Evolutionary conservation across 2,888 invertebrate genomes (phyloP).

Genomic region (Pyrrhopygopsis socrates): DNA sequence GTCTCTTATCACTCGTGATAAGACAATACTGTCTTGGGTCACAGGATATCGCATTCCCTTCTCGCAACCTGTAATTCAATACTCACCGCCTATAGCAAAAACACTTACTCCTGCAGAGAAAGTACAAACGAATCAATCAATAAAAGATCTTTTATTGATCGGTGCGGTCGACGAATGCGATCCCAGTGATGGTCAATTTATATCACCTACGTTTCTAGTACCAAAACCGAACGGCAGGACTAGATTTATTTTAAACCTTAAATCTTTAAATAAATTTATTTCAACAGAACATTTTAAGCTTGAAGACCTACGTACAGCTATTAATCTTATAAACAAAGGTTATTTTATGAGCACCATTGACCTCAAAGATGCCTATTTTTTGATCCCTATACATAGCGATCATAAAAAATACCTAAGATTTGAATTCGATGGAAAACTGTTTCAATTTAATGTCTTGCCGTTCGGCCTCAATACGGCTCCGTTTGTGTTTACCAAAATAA

Average conservation of each 20-base stretch:
- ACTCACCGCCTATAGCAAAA: neutral
- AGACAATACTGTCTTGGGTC: neutral
- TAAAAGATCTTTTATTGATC: neutral
- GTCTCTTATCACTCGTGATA: neutral
- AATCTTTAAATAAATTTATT: neutral
- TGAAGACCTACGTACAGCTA: constrained; percentile 67
- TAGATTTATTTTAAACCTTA: neutral
- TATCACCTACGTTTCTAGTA: constrained; percentile 50
- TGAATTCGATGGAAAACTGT: constrained; percentile 26
- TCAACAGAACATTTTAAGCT: constrained; percentile 47
- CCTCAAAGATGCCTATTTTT: constrained; percentile 65
- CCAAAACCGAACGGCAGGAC: constrained; percentile 53
- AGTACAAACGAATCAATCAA: neutral
- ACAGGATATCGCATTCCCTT: neutral
- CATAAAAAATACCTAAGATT: constrained; percentile 73
- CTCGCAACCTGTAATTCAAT: neutral
- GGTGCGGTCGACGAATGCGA: neutral
- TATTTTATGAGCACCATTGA: constrained; percentile 57
- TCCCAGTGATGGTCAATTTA: constrained; percentile 36
- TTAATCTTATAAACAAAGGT: constrained; percentile 39
- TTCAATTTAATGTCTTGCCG: constrained; percentile 72
- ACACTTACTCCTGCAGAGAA: neutral
- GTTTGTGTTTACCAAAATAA: constrained; percentile 73
- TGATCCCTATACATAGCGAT: constrained; percentile 37
- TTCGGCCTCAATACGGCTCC: constrained; percentile 72